Evolutionary conservation across 2,113 vertebrate species (phyloP).

Genomic region (Patagioenas fasciata): DNA sequence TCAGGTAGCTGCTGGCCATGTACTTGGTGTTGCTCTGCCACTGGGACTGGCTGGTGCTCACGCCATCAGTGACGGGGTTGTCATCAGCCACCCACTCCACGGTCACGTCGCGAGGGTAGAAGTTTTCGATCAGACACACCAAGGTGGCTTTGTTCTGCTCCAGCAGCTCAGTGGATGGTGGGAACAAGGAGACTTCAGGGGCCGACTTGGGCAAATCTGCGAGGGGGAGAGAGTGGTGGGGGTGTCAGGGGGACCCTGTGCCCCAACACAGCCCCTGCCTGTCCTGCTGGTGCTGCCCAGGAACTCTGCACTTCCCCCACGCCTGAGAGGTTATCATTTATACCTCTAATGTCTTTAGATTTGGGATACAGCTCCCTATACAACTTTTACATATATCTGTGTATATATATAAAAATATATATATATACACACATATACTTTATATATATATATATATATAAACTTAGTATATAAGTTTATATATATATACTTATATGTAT

Average conservation of each 20-base stretch:
- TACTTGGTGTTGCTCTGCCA: conserved; percentile 43
- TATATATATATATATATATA: too few species aligned
- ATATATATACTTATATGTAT: too few species aligned
- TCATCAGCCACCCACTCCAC: conserved; percentile 38
- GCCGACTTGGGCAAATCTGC: fast-evolving
- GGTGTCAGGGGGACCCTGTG: neutral
- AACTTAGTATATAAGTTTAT: too few species aligned
- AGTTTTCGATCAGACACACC: conserved; percentile 20
- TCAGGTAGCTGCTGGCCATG: conserved; percentile 66
- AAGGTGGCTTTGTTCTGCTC: neutral
- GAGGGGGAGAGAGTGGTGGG: fast-evolving
- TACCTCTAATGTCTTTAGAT: neutral
- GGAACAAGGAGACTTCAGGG: neutral
- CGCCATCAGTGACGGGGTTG: fast-evolving
- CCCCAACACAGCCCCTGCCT: neutral
- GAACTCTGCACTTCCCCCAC: neutral
- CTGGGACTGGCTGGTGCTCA: neutral
- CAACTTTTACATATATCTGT: too few species aligned
- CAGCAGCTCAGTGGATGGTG: fast-evolving
- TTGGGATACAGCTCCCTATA: too few species aligned
- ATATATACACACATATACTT: too few species aligned
- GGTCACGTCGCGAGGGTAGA: fast-evolving
- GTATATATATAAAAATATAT: neutral
- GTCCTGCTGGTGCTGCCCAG: neutral
- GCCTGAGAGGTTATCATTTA: neutral